Conservation (phyloP, 2,797 vertebrate genomes). For the Rhinichthys osculus region DNA sequence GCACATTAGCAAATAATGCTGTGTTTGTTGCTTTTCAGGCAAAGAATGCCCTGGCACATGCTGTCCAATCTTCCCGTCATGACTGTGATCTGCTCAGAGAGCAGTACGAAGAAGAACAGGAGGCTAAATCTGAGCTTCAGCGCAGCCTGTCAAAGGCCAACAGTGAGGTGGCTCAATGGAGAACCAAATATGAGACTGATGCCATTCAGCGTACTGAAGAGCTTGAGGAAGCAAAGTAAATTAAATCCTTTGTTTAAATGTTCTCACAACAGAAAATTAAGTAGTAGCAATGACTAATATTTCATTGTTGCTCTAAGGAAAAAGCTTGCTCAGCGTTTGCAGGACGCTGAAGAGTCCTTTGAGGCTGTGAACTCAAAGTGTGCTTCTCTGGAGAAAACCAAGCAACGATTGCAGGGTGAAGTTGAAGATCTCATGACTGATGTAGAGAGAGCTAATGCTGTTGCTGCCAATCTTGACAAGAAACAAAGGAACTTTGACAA, state of each 20-base stretch:
- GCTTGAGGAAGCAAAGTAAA: constrained; percentile 86
- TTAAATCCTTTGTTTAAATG: neutral
- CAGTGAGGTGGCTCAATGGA: constrained; percentile 88
- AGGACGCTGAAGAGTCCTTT: constrained; percentile 85
- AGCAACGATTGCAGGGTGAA: constrained; percentile 86
- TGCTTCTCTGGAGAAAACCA: constrained; percentile 88
- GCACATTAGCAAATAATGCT: neutral
- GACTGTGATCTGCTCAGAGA: constrained; percentile 88
- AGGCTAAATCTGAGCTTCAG: constrained; percentile 87
- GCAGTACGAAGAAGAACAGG: constrained; percentile 86
- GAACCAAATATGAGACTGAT: constrained; percentile 86
- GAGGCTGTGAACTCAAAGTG: constrained; percentile 88
- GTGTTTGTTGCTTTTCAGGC: constrained; percentile 71
- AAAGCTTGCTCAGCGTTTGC: constrained; percentile 86
- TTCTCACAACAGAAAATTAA: neutral
- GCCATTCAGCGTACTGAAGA: constrained; percentile 88
- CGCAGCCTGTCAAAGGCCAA: constrained; percentile 86
- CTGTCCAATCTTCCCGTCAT: constrained; percentile 82
- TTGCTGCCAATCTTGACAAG: constrained; percentile 85
- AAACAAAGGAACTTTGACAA: constrained; percentile 90
- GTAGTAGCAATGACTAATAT: neutral
- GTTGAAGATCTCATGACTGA: constrained; percentile 91
- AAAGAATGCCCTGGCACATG: constrained; percentile 86
- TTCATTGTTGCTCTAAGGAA: constrained; percentile 72
- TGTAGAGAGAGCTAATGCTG: constrained; percentile 83